Percentiles rank a stretch among this genome's conserved stretches.
phyloP scores from a whole-genome alignment of 2,888 invertebrate genomes.

The Caenorhabditis sinica region DNA sequence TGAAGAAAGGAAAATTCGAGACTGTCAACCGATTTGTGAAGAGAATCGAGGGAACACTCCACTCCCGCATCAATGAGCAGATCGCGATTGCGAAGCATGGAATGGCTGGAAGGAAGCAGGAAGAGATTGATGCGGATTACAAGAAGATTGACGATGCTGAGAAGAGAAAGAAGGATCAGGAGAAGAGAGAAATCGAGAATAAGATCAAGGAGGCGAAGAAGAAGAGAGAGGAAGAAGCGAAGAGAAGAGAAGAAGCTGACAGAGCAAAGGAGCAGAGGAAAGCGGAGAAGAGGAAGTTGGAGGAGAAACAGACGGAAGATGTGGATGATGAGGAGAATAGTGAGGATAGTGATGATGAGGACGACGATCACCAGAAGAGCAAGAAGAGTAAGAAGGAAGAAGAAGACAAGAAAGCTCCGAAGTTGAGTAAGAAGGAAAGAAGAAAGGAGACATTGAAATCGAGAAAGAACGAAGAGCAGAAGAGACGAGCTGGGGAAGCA shows the following conservation, averaged over 20 bases:
- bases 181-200: conserved; percentile 68
- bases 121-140: conserved; percentile 72
- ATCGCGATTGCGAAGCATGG: conserved; percentile 71
- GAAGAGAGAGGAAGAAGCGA: conserved; percentile 56
- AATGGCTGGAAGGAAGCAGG: conserved; percentile 69
- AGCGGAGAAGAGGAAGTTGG: conserved; percentile 45
- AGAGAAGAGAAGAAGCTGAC: conserved; percentile 43
- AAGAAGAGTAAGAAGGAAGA: conserved; percentile 14
- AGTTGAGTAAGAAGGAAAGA: conserved; percentile 59
- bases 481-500: conserved; percentile 41
- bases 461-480: conserved; percentile 50
- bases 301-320: conserved; percentile 18
- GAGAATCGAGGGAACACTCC: conserved; percentile 60
- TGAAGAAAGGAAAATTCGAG: conserved; percentile 69
- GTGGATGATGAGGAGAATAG: conserved; percentile 39
- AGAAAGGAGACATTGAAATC: conserved; percentile 58
- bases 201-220: conserved; percentile 65
- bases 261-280: conserved; percentile 46
- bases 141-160: conserved; percentile 69
- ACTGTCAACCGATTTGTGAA: conserved; percentile 63
- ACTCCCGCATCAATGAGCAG: conserved; percentile 57
- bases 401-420: conserved; percentile 9
- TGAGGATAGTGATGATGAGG: conserved; percentile 46
- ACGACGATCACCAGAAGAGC: neutral
- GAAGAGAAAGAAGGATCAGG: conserved; percentile 67